Base-by-base conservation (phyloP, 2,888 invertebrate species). In the Punctoribates punctum region DNA sequence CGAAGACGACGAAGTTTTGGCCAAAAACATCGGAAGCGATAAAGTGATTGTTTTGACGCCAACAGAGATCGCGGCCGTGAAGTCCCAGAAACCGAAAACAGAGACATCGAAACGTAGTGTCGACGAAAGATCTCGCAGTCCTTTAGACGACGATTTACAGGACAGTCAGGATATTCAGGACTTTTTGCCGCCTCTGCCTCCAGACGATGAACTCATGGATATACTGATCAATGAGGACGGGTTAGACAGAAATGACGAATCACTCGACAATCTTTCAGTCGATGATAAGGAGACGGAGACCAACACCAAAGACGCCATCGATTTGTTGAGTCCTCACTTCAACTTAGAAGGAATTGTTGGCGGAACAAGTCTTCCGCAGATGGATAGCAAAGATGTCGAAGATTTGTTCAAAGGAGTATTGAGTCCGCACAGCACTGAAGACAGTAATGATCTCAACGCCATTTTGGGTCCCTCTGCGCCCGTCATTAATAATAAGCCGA, bases 381-480 rank as follows among this genome's bases (percentile, higher is more conserved):
- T 94, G 88, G 93, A 94, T 84, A 90, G 91, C 82, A 92, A 92
- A 83, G 94, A 94, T 81, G 93, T 94, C 0, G 94, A 94, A 82
- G 94, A 94, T 84, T 91, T 94, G 82, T 93, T 95, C 84, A 93
- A 94, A 85, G 93, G 91, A 65, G 93, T 94, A 77, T 87, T 92
- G 76, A 92, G 62, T 65, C 62, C 78, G 20, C 62, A 70, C 25
- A 67, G 38, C 17, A 70, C 67, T 8, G 67, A 73, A 25, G 70
- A 70, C 34, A 46, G 38, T 38, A 60, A 60, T 20, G 60, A 60
- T 23, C 20, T 60, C 20, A 60, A 60, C 20, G 48, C 51, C 17
- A 25, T 48, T 15, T 34, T 48, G 4, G 48, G 23, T 20, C 38
- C 76, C 17, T 48, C 62, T 8, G 38, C 34, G 34, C 8, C 20